Evolutionary conservation across 1,140 invertebrate genomes (phyloP), one percentile per base, ranked within the genome.

Genomic region (Planococcus citri): DNA sequence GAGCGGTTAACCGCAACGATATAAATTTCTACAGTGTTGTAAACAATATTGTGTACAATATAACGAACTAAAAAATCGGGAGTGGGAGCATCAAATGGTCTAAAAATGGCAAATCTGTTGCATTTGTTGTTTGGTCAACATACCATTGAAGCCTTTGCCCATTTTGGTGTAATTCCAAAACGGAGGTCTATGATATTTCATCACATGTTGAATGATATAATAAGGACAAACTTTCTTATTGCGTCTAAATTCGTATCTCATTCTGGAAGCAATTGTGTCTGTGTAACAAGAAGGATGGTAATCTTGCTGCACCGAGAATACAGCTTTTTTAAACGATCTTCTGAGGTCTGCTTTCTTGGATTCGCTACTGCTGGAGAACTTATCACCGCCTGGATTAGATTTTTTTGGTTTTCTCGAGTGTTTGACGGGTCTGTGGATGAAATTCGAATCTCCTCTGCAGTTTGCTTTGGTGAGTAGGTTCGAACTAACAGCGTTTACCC

Each of bases 101-200:
- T 51, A 20, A 51, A 51, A 9, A 17, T 64, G 10, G 25, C 24
- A 64, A 4, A 64, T 17, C 2, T 64, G 20, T 14, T 64, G 10
- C 17, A 64, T 24, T 20, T 64, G 60, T 2, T 64, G 2, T 64
- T 25, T 64, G 60, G 2, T 64, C 60, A 64, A 27, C 10, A 64
- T 4, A 21, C 9, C 60, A 25, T 24, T 25, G 22, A 64, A 25
- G 12, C 60, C 60, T 64, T 24, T 12, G 60, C 25, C 21, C 22
- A 17, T 64, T 27, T 64, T 64, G 22, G 60, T 27, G 25, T 24
- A 64, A 27, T 64, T 64, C 60, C 60, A 64, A 64, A 64, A 64
- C 6, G 60, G 60, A 24, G 60, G 60, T 20, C 60, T 64, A 24
- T 64, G 21, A 21, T 64, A 64, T 27, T 64, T 64, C 22, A 64